Percentiles rank a stretch among this genome's conserved stretches.
Conservation (phyloP, 2,888 invertebrate genomes). For the Nomada fabriciana region DNA sequence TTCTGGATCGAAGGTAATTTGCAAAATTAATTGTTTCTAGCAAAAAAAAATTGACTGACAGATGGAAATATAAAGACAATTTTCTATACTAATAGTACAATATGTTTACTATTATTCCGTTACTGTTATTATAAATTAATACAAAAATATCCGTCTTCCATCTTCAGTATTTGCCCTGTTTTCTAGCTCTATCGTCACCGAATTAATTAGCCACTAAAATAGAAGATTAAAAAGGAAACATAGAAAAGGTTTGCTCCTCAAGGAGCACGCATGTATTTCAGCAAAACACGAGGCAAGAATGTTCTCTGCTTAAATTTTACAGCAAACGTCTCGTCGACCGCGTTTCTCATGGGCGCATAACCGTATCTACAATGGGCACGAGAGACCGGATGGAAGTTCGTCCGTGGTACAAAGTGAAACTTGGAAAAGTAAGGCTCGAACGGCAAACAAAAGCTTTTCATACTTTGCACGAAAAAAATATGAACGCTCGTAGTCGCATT, state of each 20-base stretch:
- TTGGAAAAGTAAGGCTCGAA: slow-evolving; percentile 22
- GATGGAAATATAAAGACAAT: not conserved
- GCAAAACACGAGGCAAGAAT: slow-evolving; percentile 15
- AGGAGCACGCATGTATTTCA: slow-evolving; percentile 23
- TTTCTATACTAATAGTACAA: no score
- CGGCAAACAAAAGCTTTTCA: slow-evolving; percentile 21
- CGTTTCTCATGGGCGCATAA: slow-evolving; percentile 25
- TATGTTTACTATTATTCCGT: no score
- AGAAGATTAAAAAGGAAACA: not conserved
- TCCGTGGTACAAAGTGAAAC: slow-evolving; percentile 23
- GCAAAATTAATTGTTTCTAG: not conserved
- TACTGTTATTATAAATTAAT: no score
- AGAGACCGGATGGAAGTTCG: slow-evolving; percentile 22
- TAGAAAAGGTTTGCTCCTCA: not conserved
- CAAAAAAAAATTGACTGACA: not conserved
- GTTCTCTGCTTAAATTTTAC: slow-evolving; percentile 47
- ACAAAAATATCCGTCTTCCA: no score
- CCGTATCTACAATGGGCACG: slow-evolving; percentile 16
- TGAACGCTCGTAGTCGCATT: not conserved
- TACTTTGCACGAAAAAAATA: not conserved
- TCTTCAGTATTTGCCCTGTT: no score
- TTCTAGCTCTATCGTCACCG: no score
- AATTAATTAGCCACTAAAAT: not conserved
- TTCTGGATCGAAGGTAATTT: not conserved
- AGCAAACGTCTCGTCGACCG: slow-evolving; percentile 27